Evolutionary conservation across 2,888 invertebrate species (phyloP), one percentile per base, ranked within the genome.

Genomic region (Amphipyra tragopoginis): DNA sequence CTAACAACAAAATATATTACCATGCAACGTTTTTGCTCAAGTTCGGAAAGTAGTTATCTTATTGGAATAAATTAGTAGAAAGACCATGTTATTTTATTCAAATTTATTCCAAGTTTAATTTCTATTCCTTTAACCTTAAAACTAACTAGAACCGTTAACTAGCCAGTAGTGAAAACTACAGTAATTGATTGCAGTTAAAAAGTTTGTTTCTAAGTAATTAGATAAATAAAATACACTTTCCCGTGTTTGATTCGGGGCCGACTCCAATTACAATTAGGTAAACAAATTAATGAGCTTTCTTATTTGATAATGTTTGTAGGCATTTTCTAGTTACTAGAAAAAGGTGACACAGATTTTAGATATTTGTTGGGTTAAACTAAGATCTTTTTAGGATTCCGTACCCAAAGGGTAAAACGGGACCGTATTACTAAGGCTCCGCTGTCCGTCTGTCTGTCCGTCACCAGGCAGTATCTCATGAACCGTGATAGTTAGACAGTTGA

Each of bases 141-240:
- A 40, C 45, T 47, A 52, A 54, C 26, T 38, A 40, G 6, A 33
- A 48, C 39, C 26, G 36, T 26, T 49, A 63, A 69, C 58, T 40
- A 14, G 26, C 29, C 13, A 54, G 53, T 34, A 42, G 59, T 64
- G 75, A 74, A 74, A 69, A 59, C 72, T 33, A 6, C 45, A 47
- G 55, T 53, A 74, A 67, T 63, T 44, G 49, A 72, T 59, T 54
- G 51, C 8, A 29, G 55, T 52, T 61, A 50, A 75, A 65, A 67
- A 63, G 62, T 69, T 50, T 66, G 62, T 71, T 34, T 51, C 36
- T 9, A 26, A 48, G 51, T 75, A 71, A 77, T 66, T 61, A 65
- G 43, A 45, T 59, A 72, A 53, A 77, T 75, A 75, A 75, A 76
- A 40, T 65, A 42, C 48, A 58, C 68, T 75, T 77, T 65, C 63